These are phyloP conservation scores for Pollenia amentaria DNA, from an alignment of 2,888 invertebrate species.

Conservation along the genomic window DNA sequence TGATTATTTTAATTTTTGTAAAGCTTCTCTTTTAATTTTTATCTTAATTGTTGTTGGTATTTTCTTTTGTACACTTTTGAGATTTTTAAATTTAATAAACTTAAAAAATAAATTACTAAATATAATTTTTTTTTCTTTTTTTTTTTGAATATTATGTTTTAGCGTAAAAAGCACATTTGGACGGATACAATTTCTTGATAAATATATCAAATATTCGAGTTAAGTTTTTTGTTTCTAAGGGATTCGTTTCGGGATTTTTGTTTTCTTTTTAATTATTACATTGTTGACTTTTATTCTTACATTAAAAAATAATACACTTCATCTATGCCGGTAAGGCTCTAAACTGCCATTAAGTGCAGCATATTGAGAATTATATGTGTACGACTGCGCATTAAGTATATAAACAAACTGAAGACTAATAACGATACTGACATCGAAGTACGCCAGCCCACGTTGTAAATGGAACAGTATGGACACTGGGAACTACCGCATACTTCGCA, in stretches of 20 bases:
- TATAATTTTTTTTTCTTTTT: constrained; percentile 3
- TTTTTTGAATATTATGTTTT: constrained; percentile 15
- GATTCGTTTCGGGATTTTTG: constrained; percentile 21
- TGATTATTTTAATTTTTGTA: constrained; percentile 36
- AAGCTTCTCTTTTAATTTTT: constrained; percentile 53
- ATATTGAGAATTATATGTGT: constrained; percentile 79
- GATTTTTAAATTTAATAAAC: constrained; percentile 63
- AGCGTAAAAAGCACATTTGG: constrained; percentile 52
- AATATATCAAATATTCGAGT: constrained; percentile 58
- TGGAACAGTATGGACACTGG: constrained; percentile 96
- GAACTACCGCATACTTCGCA: constrained; percentile 98
- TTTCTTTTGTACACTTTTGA: constrained; percentile 78
- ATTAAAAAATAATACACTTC: constrained; percentile 59
- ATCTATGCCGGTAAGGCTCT: constrained; percentile 31
- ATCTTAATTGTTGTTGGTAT: constrained; percentile 51
- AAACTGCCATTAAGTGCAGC: constrained; percentile 76
- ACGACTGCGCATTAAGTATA: constrained; percentile 81
- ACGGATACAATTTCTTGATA: constrained; percentile 62
- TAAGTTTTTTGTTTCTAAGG: constrained; percentile 22
- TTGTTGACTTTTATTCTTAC: constrained; percentile 65
- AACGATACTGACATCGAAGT: constrained; percentile 81
- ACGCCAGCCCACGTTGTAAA: constrained; percentile 88
- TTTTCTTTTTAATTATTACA: constrained; percentile 35
- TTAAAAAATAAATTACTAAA: constrained; percentile 62
- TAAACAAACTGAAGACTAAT: constrained; percentile 81